Evolutionary conservation across 2,113 vertebrate genomes (phyloP).

Genomic region (Pollachius pollachius): DNA sequence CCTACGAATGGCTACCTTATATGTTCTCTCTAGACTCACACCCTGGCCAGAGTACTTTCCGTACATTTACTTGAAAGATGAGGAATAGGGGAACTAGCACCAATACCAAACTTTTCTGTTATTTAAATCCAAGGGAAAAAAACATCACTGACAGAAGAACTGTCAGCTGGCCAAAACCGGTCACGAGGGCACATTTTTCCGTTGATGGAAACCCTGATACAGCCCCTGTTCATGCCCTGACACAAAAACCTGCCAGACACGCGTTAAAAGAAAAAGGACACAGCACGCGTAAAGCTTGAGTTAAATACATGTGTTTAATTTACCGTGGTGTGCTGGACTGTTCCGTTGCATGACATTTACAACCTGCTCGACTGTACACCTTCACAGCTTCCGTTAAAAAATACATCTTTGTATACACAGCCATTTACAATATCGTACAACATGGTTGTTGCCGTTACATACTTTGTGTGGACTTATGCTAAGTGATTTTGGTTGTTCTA

Average conservation of each 20-base stretch:
- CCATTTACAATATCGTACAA: constrained; percentile 76
- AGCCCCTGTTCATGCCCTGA: not conserved
- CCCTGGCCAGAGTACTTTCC: not conserved
- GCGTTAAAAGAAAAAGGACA: constrained; percentile 8
- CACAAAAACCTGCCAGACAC: not conserved
- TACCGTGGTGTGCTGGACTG: constrained; percentile 62
- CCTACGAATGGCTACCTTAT: constrained; percentile 2
- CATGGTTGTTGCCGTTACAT: constrained; percentile 53
- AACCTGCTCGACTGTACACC: constrained; percentile 66
- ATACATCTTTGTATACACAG: constrained; percentile 77
- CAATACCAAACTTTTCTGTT: too few species aligned
- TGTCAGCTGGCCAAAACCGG: too few species aligned
- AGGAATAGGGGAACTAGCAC: too few species aligned
- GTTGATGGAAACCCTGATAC: too few species aligned
- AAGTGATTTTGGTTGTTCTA: constrained; percentile 23
- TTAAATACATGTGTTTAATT: constrained; percentile 74
- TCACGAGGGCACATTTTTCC: too few species aligned
- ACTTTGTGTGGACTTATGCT: constrained; percentile 30
- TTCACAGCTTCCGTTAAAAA: constrained; percentile 76
- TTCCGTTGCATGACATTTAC: constrained; percentile 62
- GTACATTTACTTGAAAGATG: too few species aligned
- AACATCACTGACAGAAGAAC: too few species aligned
- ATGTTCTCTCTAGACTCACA: constrained; percentile 8
- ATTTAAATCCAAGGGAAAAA: too few species aligned
- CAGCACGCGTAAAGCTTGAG: constrained; percentile 1